Percentiles rank a stretch among this genome's conserved stretches.
Conservation (phyloP, 2,113 vertebrate species). For the Callocephalon fimbriatum region DNA sequence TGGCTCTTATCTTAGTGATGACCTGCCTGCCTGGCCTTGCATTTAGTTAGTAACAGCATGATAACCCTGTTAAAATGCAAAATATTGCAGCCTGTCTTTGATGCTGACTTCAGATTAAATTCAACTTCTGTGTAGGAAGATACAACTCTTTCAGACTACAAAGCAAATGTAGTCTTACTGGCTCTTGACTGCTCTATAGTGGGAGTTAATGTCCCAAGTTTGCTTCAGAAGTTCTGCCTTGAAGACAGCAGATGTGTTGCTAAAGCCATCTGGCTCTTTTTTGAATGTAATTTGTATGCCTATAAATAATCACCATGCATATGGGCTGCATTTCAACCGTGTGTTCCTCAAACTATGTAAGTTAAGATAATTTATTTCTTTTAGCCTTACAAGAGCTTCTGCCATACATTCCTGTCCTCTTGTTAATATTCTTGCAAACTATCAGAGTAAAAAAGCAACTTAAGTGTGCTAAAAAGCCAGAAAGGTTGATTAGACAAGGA, state of each 20-base stretch:
- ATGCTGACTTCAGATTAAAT: conserved; percentile 29
- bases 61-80: conserved; percentile 22
- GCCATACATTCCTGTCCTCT: conserved; percentile 48
- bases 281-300: conserved; percentile 74
- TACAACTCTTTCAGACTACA: conserved; percentile 27
- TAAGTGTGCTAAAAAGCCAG: neutral
- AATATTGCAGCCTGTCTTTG: conserved; percentile 32
- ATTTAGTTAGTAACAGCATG: conserved; percentile 24
- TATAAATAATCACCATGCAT: conserved; percentile 77
- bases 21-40: neutral
- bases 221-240: conserved; percentile 65
- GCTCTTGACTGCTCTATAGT: conserved; percentile 54
- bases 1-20: neutral
- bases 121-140: conserved; percentile 37
- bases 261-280: conserved; percentile 76
- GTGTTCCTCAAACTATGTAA: conserved; percentile 63
- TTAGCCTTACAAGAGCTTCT: conserved; percentile 53
- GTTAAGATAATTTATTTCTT: conserved; percentile 57
- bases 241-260: conserved; percentile 74
- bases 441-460: conserved; percentile 12
- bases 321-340: conserved; percentile 51
- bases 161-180: conserved; percentile 46
- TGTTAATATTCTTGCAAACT: conserved; percentile 65
- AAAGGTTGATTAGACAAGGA: conserved; percentile 52
- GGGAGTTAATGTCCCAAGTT: conserved; percentile 60